phyloP scores from a whole-genome alignment of 2,888 invertebrate genomes.

The Acleris holmiana region DNA sequence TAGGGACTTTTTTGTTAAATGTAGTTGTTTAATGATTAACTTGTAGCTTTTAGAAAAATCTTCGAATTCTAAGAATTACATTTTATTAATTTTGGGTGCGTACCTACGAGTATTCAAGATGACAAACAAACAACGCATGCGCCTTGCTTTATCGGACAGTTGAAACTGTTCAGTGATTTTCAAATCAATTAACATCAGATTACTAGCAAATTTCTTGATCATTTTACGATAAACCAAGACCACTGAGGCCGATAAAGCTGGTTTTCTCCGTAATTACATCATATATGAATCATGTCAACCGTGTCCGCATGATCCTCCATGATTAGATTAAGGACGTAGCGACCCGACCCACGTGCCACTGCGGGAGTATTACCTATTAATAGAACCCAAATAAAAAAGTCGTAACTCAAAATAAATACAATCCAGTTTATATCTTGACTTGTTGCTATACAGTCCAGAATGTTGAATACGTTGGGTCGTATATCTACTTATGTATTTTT shows the following conservation, averaged over 20 bases:
- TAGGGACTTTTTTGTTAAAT: neutral
- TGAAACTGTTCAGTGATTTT: too few relatives aligned
- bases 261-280: conserved; percentile 17
- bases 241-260: neutral
- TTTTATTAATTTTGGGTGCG: too few relatives aligned
- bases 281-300: conserved; percentile 25
- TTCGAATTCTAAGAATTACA: too few relatives aligned
- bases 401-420: neutral
- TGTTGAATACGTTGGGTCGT: neutral
- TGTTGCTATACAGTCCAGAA: neutral
- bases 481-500: neutral
- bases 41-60: too few relatives aligned
- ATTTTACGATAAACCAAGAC: too few relatives aligned
- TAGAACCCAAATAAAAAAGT: neutral
- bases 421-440: neutral
- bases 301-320: conserved; percentile 26
- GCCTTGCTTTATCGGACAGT: too few relatives aligned
- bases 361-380: conserved; percentile 32
- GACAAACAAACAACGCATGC: too few relatives aligned
- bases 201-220: too few relatives aligned
- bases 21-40: too few relatives aligned
- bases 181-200: too few relatives aligned
- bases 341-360: conserved; percentile 12
- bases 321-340: conserved; percentile 29
- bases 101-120: too few relatives aligned